Conservation (phyloP, 1,140 invertebrate genomes). For the Rhagoletis zephyria region DNA sequence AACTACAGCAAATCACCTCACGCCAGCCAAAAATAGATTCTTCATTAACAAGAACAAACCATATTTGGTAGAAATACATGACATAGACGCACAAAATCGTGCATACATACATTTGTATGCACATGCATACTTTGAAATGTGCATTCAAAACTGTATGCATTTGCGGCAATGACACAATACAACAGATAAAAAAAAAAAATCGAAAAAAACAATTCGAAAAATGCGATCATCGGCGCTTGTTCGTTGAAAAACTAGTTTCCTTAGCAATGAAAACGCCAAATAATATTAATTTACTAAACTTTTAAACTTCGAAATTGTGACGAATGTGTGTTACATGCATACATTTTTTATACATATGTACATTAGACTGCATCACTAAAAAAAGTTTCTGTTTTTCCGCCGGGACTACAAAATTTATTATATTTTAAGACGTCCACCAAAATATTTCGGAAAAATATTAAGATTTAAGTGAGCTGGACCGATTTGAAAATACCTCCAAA, state of each 20-base stretch:
- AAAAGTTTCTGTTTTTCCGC: too few species aligned
- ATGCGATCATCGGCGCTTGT: constrained; percentile 25
- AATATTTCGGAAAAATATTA: too few species aligned
- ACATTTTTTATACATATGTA: too few species aligned
- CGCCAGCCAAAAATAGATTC: constrained; percentile 38
- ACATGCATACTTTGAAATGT: not conserved
- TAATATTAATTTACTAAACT: constrained; percentile 7
- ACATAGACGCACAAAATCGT: not conserved
- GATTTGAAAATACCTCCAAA: too few species aligned
- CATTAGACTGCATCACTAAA: too few species aligned
- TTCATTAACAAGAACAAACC: constrained; percentile 31
- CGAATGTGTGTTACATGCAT: not conserved
- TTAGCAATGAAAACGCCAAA: constrained; percentile 47
- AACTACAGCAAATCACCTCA: constrained; percentile 28
- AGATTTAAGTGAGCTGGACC: too few species aligned
- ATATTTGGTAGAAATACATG: constrained; percentile 39
- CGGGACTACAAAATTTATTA: too few species aligned
- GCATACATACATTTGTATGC: not conserved
- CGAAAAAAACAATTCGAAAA: not conserved
- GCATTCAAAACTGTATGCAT: not conserved
- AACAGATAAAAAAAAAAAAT: not conserved
- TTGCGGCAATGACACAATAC: constrained; percentile 9
- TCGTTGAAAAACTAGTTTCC: not conserved
- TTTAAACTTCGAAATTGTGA: not conserved
- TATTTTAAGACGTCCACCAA: too few species aligned